Evolutionary conservation across 2,797 vertebrate genomes (phyloP).

Genomic region (Spondyliosoma cantharus): DNA sequence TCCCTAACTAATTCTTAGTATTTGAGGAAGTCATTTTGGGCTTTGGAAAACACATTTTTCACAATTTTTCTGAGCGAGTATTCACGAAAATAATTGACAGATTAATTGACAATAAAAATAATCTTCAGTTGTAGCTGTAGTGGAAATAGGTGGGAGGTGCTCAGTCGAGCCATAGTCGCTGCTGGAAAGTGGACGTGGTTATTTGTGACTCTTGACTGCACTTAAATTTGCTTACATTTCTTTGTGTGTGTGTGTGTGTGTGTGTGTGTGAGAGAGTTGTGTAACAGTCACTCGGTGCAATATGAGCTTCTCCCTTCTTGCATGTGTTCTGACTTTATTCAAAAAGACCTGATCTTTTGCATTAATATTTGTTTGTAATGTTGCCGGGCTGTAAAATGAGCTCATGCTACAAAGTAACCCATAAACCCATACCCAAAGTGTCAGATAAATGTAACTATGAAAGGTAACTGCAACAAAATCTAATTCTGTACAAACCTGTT

Average conservation of each 20-base stretch:
- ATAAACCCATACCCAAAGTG: background rate
- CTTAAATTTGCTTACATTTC: background rate
- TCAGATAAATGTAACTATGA: background rate
- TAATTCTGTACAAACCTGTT: background rate
- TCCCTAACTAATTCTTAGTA: no score
- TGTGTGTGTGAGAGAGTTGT: constrained; percentile 1
- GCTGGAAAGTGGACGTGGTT: background rate
- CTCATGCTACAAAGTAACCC: background rate
- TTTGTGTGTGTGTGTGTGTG: background rate
- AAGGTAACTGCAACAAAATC: background rate
- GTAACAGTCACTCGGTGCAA: constrained; percentile 18
- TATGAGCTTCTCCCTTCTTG: constrained; percentile 10
- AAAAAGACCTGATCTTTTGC: constrained; percentile 10
- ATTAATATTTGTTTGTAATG: constrained; percentile 1
- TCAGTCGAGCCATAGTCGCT: background rate
- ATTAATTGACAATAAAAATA: no score
- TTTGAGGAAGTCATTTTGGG: no score
- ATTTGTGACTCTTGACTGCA: constrained; percentile 11
- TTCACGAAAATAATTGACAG: no score
- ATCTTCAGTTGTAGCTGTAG: no score
- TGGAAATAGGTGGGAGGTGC: background rate
- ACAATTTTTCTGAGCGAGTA: no score
- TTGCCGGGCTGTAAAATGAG: background rate
- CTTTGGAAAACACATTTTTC: no score
- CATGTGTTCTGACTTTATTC: constrained; percentile 5